A percentile compares a stretch with the other conserved stretches of the same genome.
Evolutionary conservation across 2,888 invertebrate genomes (phyloP).

Genomic region (Mimachlamys varia): DNA sequence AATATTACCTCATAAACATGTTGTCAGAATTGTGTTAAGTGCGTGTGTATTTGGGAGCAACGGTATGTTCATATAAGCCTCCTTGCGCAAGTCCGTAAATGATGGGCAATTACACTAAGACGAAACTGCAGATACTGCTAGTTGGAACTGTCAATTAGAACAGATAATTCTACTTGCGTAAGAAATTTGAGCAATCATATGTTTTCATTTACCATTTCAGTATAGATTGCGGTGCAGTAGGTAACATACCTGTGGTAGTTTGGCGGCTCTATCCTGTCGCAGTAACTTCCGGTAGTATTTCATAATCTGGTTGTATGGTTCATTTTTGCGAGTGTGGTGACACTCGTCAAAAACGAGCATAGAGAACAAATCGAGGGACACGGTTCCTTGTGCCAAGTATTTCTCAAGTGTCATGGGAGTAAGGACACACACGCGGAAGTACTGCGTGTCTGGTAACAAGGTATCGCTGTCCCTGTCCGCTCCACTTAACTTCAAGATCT

Average conservation of each 20-base stretch:
- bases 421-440: constrained; percentile 35
- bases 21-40: too few species aligned
- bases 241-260: constrained; percentile 47
- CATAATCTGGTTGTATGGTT: constrained; percentile 47
- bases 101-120: too few species aligned
- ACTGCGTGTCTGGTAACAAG: not conserved
- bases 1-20: too few species aligned
- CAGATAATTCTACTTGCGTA: too few species aligned
- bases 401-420: constrained; percentile 42
- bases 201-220: not conserved
- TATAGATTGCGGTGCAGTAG: too few species aligned
- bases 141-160: too few species aligned
- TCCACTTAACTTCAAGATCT: constrained; percentile 36
- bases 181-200: too few species aligned
- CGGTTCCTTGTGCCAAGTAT: constrained; percentile 4
- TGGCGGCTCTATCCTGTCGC: not conserved
- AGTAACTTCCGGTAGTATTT: constrained; percentile 40
- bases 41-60: too few species aligned
- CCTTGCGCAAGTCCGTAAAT: too few species aligned
- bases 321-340: constrained; percentile 44
- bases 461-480: not conserved
- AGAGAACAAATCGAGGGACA: not conserved
- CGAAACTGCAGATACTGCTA: too few species aligned
- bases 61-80: too few species aligned
- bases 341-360: constrained; percentile 50